phyloP scores from a whole-genome alignment of 2,113 vertebrate genomes.

The Caretta caretta region DNA sequence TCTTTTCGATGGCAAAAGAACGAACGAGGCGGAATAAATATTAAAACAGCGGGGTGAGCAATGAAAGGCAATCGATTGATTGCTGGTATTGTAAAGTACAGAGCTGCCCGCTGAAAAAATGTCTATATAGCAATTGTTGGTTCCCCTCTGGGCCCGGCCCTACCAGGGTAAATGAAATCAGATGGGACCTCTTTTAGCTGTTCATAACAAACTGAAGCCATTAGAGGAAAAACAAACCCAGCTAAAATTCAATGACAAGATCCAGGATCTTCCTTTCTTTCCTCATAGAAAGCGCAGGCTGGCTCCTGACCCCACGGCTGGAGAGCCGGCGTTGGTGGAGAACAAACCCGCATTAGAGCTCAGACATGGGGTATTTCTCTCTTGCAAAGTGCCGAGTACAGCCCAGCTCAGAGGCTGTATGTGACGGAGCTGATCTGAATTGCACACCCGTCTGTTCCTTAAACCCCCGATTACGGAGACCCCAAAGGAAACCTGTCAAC shows the following conservation, averaged over 20 bases:
- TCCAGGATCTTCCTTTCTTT: background rate
- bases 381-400: background rate
- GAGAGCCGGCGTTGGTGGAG: background rate
- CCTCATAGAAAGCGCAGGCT: no score
- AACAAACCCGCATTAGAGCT: background rate
- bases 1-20: background rate
- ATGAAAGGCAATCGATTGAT: background rate
- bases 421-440: background rate
- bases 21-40: background rate
- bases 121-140: background rate
- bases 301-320: background rate
- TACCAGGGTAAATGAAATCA: background rate
- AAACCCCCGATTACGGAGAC: background rate
- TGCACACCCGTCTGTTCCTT: background rate
- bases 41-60: background rate
- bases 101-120: background rate
- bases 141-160: background rate
- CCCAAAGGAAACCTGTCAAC: background rate
- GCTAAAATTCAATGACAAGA: background rate
- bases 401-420: background rate
- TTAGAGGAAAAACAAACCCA: rapidly evolving
- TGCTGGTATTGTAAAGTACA: background rate
- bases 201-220: background rate
- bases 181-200: background rate
- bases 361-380: background rate